Evolutionary conservation across 2,797 vertebrate species (phyloP).

Genomic region (Clarias fuscus): DNA sequence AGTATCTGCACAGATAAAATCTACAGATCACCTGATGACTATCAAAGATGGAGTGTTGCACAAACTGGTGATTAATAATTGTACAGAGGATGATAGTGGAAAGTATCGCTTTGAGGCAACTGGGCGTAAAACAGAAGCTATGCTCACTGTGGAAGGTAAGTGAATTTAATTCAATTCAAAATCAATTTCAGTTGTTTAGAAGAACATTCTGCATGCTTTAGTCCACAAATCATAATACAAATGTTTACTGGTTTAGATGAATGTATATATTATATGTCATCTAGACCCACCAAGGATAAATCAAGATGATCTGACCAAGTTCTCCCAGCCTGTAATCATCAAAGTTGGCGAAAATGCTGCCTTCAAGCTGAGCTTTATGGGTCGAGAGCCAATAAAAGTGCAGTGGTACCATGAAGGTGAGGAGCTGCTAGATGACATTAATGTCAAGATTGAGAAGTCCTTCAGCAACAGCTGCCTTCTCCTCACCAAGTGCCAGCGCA

Average conservation of each 20-base stretch:
- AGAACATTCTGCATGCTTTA: not conserved
- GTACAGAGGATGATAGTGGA: constrained; percentile 77
- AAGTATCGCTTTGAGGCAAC: constrained; percentile 84
- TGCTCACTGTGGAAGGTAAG: constrained; percentile 79
- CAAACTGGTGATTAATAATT: constrained; percentile 76
- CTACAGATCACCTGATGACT: constrained; percentile 71
- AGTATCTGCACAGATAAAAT: constrained; percentile 68
- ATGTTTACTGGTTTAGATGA: not conserved
- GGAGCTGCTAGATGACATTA: constrained; percentile 70
- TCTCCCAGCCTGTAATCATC: constrained; percentile 76
- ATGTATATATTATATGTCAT: constrained; percentile 24
- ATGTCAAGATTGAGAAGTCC: constrained; percentile 75
- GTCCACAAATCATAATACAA: constrained; percentile 45
- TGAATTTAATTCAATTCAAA: constrained; percentile 4
- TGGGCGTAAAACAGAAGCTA: constrained; percentile 82
- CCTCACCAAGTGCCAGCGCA: constrained; percentile 76
- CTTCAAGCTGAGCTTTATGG: constrained; percentile 79
- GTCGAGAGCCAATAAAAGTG: constrained; percentile 79
- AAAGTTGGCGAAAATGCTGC: constrained; percentile 78
- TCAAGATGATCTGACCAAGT: constrained; percentile 71
- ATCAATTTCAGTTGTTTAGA: not conserved
- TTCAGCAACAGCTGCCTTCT: constrained; percentile 71
- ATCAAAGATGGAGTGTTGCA: constrained; percentile 77
- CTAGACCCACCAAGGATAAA: constrained; percentile 84
- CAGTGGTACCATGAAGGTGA: constrained; percentile 82